phyloP scores from a whole-genome alignment of 2,113 vertebrate genomes.

The Tonatia bakeri region DNA sequence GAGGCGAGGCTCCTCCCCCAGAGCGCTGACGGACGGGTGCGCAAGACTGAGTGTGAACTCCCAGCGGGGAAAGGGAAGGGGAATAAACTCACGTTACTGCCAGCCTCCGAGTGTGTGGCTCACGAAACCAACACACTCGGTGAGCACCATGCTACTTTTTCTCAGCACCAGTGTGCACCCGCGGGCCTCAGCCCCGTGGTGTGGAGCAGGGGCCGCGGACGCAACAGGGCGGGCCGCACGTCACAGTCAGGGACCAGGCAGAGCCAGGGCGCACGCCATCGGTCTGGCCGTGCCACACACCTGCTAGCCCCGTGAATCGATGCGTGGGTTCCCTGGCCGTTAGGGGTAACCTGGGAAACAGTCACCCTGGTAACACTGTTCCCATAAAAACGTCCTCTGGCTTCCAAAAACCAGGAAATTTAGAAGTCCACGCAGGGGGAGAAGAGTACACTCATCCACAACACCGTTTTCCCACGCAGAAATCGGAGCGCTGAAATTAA shows the following conservation, averaged over 20 bases:
- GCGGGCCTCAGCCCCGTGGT: neutral
- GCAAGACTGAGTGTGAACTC: neutral
- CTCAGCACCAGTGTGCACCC: neutral
- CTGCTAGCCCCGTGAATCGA: neutral
- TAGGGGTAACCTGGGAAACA: neutral
- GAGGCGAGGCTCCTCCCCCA: neutral
- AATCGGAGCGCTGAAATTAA: neutral
- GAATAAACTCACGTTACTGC: neutral
- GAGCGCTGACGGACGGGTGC: rapidly evolving
- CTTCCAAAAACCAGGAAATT: neutral
- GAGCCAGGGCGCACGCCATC: neutral
- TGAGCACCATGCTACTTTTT: neutral
- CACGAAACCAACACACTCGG: neutral
- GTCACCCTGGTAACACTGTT: neutral
- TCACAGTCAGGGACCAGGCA: neutral
- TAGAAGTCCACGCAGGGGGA: neutral
- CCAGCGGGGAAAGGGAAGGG: neutral
- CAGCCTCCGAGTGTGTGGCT: neutral
- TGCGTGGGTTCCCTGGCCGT: neutral
- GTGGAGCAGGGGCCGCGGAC: neutral
- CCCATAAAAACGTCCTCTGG: neutral
- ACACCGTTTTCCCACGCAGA: neutral
- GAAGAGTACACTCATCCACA: neutral
- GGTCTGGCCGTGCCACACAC: neutral
- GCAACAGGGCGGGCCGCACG: rapidly evolving